Evolutionary conservation across 2,113 vertebrate genomes (phyloP).

Genomic region (Pollachius pollachius): DNA sequence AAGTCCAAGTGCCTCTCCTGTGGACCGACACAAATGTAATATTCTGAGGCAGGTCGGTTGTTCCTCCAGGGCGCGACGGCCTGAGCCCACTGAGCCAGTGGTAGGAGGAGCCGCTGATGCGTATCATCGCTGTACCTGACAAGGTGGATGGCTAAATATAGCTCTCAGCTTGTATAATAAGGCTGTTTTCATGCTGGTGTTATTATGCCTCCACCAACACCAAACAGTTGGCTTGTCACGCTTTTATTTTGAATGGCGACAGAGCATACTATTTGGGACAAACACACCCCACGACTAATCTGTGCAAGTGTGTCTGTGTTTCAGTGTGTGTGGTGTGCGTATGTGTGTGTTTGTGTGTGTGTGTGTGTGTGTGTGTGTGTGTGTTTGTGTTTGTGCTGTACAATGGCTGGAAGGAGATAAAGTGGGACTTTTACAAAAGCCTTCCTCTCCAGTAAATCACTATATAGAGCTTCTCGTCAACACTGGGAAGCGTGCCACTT

Average conservation of each 20-base stretch:
- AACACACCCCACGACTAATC: not conserved
- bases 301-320: constrained; percentile 9
- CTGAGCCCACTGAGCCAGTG: not conserved
- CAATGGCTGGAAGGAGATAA: constrained; percentile 14
- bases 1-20: not conserved
- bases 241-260: not conserved
- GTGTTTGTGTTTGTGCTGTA: not conserved
- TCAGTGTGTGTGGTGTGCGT: not conserved
- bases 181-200: not conserved
- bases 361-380: not conserved
- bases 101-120: not conserved
- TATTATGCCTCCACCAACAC: not conserved
- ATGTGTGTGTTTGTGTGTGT: not conserved
- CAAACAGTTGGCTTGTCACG: not conserved
- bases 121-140: not conserved
- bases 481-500: constrained; percentile 39
- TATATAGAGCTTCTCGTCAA: constrained; percentile 19
- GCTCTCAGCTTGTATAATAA: not conserved
- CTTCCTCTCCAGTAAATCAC: constrained; percentile 35
- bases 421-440: constrained; percentile 25
- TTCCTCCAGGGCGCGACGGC: not conserved
- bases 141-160: not conserved
- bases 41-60: not conserved
- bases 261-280: not conserved
- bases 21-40: not conserved